Conservation (phyloP, 2,888 invertebrate species). For the Eumerus sabulonum region DNA sequence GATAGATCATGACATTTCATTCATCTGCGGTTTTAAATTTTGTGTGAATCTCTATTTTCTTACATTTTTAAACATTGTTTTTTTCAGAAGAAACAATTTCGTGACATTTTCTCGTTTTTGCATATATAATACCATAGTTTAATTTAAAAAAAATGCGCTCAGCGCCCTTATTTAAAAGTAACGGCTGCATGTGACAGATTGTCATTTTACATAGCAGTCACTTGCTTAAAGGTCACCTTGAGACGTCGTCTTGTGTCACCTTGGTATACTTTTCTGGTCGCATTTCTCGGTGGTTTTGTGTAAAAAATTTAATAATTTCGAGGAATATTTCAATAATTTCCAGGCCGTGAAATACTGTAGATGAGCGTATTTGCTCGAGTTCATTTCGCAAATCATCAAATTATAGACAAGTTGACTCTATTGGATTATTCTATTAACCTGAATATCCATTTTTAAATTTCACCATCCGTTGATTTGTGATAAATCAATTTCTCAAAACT, state of each 20-base stretch:
- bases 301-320: conserved; percentile 52
- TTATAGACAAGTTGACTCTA: conserved; percentile 24
- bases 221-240: conserved; percentile 78
- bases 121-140: too few relatives aligned
- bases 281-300: conserved; percentile 59
- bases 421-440: conserved; percentile 9
- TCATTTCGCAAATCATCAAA: conserved; percentile 55
- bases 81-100: too few relatives aligned
- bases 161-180: conserved; percentile 22
- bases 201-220: conserved; percentile 62
- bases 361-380: conserved; percentile 46
- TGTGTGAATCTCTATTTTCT: too few relatives aligned
- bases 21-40: too few relatives aligned
- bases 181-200: conserved; percentile 38
- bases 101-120: too few relatives aligned
- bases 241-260: conserved; percentile 77
- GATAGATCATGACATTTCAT: too few relatives aligned
- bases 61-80: too few relatives aligned
- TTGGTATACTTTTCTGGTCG: conserved; percentile 70
- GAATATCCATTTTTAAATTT: conserved; percentile 24
- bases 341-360: conserved; percentile 59
- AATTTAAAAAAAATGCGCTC: too few relatives aligned
- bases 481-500: conserved; percentile 13
- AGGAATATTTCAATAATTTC: conserved; percentile 54
- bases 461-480: conserved; percentile 34